Evolutionary conservation across 2,888 invertebrate genomes (phyloP).

Genomic region (Girardia tigrina): DNA sequence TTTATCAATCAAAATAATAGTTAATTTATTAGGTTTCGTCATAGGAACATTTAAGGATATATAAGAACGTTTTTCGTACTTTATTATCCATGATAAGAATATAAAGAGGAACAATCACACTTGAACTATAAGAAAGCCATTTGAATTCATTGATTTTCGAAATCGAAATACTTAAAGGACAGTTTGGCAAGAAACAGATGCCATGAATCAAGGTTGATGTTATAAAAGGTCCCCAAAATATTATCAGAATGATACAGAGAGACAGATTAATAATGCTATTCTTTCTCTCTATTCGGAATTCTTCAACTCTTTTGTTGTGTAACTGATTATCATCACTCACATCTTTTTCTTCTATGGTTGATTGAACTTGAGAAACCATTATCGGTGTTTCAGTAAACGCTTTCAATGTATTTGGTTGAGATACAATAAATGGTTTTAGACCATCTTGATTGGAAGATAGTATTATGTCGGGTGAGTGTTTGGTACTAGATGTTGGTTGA

Average conservation of each 20-base stretch:
- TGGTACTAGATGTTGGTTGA: not conserved
- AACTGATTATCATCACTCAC: not conserved
- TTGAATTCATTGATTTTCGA: slow-evolving; percentile 11
- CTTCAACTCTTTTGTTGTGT: not conserved
- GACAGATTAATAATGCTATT: slow-evolving; percentile 1
- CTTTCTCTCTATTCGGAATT: not conserved
- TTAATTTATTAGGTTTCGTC: not conserved
- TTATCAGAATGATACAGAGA: not conserved
- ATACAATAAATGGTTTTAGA: not conserved
- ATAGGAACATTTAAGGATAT: slow-evolving; percentile 7
- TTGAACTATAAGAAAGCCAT: slow-evolving; percentile 4
- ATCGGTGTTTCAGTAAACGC: not conserved
- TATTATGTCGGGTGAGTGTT: not conserved
- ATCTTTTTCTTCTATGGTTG: not conserved
- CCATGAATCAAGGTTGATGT: not conserved
- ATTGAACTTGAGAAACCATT: not conserved
- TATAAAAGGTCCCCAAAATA: slow-evolving; percentile 1
- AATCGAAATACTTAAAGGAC: not conserved
- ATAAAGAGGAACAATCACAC: not conserved
- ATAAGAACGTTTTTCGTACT: not conserved
- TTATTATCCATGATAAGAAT: not conserved
- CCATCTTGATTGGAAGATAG: slow-evolving; percentile 9
- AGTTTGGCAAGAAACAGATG: not conserved
- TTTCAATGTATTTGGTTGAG: not conserved
- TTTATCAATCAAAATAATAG: too few relatives aligned